phyloP scores from a whole-genome alignment of 2,797 vertebrate species.

The Phrynocephalus vlangalii region DNA sequence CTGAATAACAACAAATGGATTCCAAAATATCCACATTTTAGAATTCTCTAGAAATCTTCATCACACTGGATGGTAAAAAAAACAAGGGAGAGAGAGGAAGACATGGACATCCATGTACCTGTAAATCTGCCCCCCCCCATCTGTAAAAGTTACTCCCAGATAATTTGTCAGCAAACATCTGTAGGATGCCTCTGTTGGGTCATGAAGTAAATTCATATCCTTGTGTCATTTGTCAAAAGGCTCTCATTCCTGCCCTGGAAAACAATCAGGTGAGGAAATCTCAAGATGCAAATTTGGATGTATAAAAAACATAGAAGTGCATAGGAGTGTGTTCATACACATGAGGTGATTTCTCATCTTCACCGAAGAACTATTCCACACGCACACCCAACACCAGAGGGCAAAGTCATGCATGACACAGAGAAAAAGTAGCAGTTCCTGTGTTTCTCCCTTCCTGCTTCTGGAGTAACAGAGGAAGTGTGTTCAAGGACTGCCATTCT shows the following conservation, averaged over 20 bases:
- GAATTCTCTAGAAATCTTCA: too few relatives aligned
- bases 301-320: neutral
- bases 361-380: too few relatives aligned
- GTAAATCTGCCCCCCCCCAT: too few relatives aligned
- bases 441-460: neutral
- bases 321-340: too few relatives aligned
- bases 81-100: too few relatives aligned
- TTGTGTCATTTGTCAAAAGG: slow-evolving; percentile 1
- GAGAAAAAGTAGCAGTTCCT: neutral
- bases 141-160: neutral
- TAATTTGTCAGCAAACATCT: too few relatives aligned
- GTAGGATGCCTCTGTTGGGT: neutral
- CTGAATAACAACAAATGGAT: too few relatives aligned
- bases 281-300: neutral
- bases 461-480: neutral
- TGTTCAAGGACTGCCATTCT: slow-evolving; percentile 2
- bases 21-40: too few relatives aligned
- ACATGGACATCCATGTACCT: too few relatives aligned
- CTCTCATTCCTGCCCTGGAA: neutral
- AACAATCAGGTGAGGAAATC: neutral
- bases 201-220: neutral
- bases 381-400: neutral
- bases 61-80: too few relatives aligned
- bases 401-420: neutral
- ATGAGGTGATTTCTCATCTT: neutral